These are phyloP conservation scores for Phymorhynchus buccinoides DNA, from an alignment of 1,140 invertebrate genomes.

Conservation along the genomic window DNA sequence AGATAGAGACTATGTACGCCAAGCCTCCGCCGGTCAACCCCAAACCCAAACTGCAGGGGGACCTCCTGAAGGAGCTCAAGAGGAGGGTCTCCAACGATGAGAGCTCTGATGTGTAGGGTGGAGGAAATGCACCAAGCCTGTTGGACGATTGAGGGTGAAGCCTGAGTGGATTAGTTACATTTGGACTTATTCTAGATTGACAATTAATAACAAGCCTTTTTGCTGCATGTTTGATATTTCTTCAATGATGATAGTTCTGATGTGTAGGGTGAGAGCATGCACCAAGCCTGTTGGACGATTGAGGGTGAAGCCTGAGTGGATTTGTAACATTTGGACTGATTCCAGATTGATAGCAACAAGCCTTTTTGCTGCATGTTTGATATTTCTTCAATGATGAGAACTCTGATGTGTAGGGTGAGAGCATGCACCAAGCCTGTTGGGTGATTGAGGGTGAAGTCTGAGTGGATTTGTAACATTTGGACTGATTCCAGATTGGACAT, in stretches of 20 bases:
- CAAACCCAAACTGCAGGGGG: slow-evolving; percentile 40
- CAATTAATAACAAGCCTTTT: too few relatives aligned
- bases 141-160: too few relatives aligned
- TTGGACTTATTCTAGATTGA: too few relatives aligned
- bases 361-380: too few relatives aligned
- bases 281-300: neutral
- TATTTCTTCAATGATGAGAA: slow-evolving; percentile 44
- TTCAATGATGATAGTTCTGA: slow-evolving; percentile 42
- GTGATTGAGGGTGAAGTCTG: too few relatives aligned
- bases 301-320: too few relatives aligned
- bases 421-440: neutral
- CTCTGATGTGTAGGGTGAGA: slow-evolving; percentile 39
- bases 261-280: slow-evolving; percentile 27
- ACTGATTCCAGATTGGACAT: too few relatives aligned
- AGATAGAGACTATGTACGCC: slow-evolving; percentile 59
- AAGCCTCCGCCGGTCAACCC: slow-evolving; percentile 45
- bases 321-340: too few relatives aligned
- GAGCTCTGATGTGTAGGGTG: slow-evolving; percentile 40
- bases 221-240: too few relatives aligned
- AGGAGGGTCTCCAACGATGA: slow-evolving; percentile 43
- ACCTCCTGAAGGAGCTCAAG: slow-evolving; percentile 47
- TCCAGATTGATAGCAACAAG: too few relatives aligned
- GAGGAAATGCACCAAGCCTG: neutral
- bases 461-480: too few relatives aligned
- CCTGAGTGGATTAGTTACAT: too few relatives aligned